Percentiles rank a stretch among this genome's conserved stretches.
Conservation (phyloP, 2,797 vertebrate genomes). For the Tragelaphus eurycerus region DNA sequence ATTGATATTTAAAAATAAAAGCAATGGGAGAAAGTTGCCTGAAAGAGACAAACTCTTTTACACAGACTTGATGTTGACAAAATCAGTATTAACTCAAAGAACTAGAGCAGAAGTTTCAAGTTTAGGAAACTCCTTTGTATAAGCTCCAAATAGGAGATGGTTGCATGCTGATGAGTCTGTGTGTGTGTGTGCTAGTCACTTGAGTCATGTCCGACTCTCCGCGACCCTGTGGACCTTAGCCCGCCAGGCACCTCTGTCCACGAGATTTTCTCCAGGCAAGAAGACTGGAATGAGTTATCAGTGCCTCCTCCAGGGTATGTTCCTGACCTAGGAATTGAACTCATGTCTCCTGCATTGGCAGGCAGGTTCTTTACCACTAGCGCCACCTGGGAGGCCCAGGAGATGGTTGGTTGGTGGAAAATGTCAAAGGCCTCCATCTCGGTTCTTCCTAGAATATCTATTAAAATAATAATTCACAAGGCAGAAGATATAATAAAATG, state of each 20-base stretch:
- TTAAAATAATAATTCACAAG: constrained; percentile 4
- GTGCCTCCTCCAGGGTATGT: not conserved
- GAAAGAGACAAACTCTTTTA: not conserved
- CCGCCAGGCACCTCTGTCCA: not conserved
- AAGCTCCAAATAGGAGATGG: not conserved
- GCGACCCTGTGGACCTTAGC: not conserved
- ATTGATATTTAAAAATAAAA: not conserved
- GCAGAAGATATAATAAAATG: not conserved
- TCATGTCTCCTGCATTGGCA: not conserved
- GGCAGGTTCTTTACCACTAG: not conserved
- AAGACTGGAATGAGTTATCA: not conserved
- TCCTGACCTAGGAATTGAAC: not conserved
- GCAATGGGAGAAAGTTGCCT: not conserved
- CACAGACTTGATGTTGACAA: not conserved
- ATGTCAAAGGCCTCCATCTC: not conserved
- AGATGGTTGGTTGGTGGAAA: not conserved
- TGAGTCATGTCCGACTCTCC: not conserved
- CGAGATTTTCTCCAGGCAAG: not conserved
- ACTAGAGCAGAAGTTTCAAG: not conserved
- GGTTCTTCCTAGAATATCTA: constrained; percentile 17
- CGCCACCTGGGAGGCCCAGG: not conserved
- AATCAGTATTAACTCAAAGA: not conserved
- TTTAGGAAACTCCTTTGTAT: not conserved
- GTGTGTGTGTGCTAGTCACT: not conserved
- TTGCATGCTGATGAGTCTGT: not conserved